Base-by-base conservation (phyloP, 2,888 invertebrate species). In the Drosophila acutilabella region DNA sequence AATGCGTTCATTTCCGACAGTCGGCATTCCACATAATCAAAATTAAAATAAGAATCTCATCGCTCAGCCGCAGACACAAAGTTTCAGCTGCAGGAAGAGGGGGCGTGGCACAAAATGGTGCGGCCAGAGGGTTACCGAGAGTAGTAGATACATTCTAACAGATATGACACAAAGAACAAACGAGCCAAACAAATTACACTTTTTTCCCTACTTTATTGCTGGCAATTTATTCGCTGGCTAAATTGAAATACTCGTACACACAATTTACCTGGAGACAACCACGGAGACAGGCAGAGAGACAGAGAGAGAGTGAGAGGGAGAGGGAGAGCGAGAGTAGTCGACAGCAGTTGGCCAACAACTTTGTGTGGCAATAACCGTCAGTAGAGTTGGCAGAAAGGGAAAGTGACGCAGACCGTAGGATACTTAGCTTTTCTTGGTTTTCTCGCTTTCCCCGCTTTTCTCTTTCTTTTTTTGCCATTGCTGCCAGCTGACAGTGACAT, bases 11-110 rank as follows among this genome's bases (percentile, higher is more conserved):
- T 64, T 73, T 74, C 78, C 69, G 66, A 68, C 70, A 67, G 67
- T 52, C 60, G 56, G 45, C 54, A 66, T 33, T 33, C 38, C 71
- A 81, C 85, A 87, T 81, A 79, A 86, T 84, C 89, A 89, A 86
- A 86, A 86, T 86, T 86, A 85, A 89, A 86, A 86, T 86, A 89
- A 86, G 85, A 87, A 80, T 74, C 85, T 81, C 85, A 86, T 86
- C 88, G 75, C 81, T 85, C 85, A 89, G 81, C 53, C 62, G 81
- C 89, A 85, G 85, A 54, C 71, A 70, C 45, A 59, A 40, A 45
- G 42, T 44, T 20, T 14, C 20, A 60, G 13, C n/a, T n/a, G 13
- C 2, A 0, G 16, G 33, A 13, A 18, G 20, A 36, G 13, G 45
- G 20, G 16, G 14, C 2, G 8, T 8, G 11, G n/a, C 36, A 36